Conservation (phyloP, 1,140 invertebrate genomes). For the Pseudomyrmex sp. region DNA sequence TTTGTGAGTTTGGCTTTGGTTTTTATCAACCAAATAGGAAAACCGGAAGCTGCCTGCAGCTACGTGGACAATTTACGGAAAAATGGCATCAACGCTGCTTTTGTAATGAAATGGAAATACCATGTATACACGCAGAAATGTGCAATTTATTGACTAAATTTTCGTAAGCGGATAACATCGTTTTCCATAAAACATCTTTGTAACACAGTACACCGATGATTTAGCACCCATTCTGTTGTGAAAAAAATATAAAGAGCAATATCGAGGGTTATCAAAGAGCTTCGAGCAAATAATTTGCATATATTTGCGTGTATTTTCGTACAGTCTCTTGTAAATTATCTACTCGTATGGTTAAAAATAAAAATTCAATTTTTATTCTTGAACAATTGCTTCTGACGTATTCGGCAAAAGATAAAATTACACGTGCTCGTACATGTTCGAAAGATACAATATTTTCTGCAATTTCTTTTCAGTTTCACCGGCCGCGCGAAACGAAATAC, state of each 20-base stretch:
- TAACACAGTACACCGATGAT: not conserved
- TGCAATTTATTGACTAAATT: constrained; percentile 13
- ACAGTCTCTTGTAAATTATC: not conserved
- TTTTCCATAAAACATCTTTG: constrained; percentile 20
- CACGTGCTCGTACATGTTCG: not conserved
- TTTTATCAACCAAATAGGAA: not conserved
- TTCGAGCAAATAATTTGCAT: not conserved
- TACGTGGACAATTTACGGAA: not conserved
- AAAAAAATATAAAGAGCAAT: constrained; percentile 27
- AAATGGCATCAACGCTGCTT: constrained; percentile 15
- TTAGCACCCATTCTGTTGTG: not conserved
- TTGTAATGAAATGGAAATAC: constrained; percentile 33
- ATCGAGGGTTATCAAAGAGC: constrained; percentile 27
- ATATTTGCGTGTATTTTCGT: not conserved
- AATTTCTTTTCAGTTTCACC: constrained; percentile 28
- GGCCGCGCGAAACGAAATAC: constrained; percentile 1
- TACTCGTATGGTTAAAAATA: not conserved
- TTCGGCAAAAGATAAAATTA: constrained; percentile 23
- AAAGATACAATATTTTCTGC: constrained; percentile 20
- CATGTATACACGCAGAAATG: not conserved
- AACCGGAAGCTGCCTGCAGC: not conserved
- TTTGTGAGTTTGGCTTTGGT: not conserved
- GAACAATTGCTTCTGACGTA: not conserved
- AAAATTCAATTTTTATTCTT: constrained; percentile 19
- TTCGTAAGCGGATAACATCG: constrained; percentile 28